phyloP scores from a whole-genome alignment of 2,888 invertebrate species.

The Coenonympha glycerion region DNA sequence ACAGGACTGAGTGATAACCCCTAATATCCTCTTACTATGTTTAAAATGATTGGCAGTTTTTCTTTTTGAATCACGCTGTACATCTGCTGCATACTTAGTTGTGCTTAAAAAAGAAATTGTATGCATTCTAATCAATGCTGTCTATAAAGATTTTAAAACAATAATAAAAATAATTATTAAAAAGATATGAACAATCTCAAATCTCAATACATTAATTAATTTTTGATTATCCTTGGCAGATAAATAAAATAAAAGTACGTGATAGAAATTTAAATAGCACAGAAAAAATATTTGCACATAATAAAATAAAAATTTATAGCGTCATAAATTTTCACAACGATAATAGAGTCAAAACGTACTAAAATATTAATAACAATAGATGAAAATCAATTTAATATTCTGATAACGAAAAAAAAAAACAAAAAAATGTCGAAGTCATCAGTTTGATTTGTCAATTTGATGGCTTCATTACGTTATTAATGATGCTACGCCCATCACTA shows the following conservation, averaged over 20 bases:
- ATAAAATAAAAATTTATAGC: constrained; percentile 12
- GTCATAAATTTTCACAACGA: constrained; percentile 7
- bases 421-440: constrained; percentile 3
- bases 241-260: neutral
- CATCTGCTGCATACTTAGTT: too few relatives aligned
- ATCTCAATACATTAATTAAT: too few relatives aligned
- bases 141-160: too few relatives aligned
- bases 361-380: constrained; percentile 1
- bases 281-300: constrained; percentile 13
- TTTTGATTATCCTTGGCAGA: neutral
- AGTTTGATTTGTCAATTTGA: constrained; percentile 18
- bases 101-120: too few relatives aligned
- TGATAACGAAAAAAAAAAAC: too few relatives aligned
- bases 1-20: too few relatives aligned
- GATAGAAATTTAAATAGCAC: neutral
- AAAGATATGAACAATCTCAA: too few relatives aligned
- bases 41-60: too few relatives aligned
- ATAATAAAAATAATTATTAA: too few relatives aligned
- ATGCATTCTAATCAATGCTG: too few relatives aligned
- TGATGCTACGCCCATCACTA: constrained; percentile 13
- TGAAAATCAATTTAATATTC: constrained; percentile 17
- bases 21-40: too few relatives aligned
- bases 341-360: neutral
- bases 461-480: constrained; percentile 23
- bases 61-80: too few relatives aligned